Base-by-base conservation (phyloP, 53 echinoderm and acorn worm species). In the Zoroaster sp. region DNA sequence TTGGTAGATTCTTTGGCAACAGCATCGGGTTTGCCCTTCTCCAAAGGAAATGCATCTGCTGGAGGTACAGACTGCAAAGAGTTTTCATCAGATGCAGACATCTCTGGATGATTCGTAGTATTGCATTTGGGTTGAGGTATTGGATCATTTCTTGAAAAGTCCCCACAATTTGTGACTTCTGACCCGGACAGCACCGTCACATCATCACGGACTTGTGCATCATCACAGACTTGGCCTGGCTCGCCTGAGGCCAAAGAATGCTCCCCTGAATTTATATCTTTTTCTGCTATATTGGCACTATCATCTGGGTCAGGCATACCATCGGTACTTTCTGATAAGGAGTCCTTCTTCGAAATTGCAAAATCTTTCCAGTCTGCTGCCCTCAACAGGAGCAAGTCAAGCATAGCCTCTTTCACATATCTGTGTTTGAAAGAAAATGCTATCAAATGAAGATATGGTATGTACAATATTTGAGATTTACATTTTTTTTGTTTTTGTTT, bases 401-500 rank as follows among this genome's bases (percentile, higher is more conserved):
- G 35, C 80, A 89, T 79, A 14, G 51, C 72, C 40, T 79, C 69
- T 25, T 89, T 89, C 45, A 80, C 68, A 79, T 32, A 70, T 79
- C 89, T 89, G 80, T 66, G 28, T 25, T 59, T 28, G 63, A 25
- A 25, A n/a, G n/a, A n/a, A n/a, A n/a, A n/a, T n/a, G n/a, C n/a
- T n/a, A n/a, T n/a, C n/a, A n/a, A n/a, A n/a, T n/a, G n/a, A n/a
- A n/a, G n/a, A n/a, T n/a, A n/a, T n/a, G n/a, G n/a, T n/a, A n/a
- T n/a, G n/a, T n/a, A n/a, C n/a, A n/a, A n/a, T n/a, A n/a, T n/a
- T n/a, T n/a, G n/a, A n/a, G n/a, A n/a, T n/a, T n/a, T n/a, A n/a
- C n/a, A n/a, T n/a, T n/a, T n/a, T n/a, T n/a, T n/a, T n/a, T n/a
- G n/a, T n/a, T n/a, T n/a, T n/a, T n/a, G n/a, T n/a, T n/a, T n/a